Evolutionary conservation across 2,113 vertebrate genomes (phyloP), one percentile per base, ranked within the genome.

Genomic region (Argyrosomus japonicus): DNA sequence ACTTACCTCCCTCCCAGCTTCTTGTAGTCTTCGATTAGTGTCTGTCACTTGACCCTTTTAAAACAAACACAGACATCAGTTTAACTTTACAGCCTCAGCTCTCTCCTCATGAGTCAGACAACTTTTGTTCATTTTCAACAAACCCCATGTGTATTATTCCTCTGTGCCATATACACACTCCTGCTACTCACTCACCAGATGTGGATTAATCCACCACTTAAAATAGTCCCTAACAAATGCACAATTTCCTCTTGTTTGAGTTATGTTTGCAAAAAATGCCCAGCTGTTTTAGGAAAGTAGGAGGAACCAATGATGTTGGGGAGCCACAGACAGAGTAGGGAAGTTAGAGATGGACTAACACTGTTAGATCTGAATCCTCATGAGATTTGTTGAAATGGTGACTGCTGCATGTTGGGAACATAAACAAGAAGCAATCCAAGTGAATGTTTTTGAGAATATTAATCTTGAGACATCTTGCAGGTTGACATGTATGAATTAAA

Each of bases 11-110:
- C 96, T 97, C 82, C 98, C 98, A 89, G 98, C 97, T 90, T 99
- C 97, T 90, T 99, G 98, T 93, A 99, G 95, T 92, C 97, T 97
- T 95, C 96, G 95, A 90, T 99, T 99, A 89, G 98, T 99, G 95
- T 99, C 98, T 79, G 96, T 99, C 94, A 99, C 98, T 95, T 99
- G 98, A 91, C 97, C 97, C 98, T 99, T 95, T 65, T 17, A 95
- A 96, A 89, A 96, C 94, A 97, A 75, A 81, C 23, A 82, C 10
- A 64, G 23, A 61, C 53, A 85, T 68, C 29, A 71, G 48, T 81
- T 86, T 61, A 77, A 74, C 40, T 40, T 17, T 19, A 82, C 32
- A 63, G 48, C 19, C 11, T 36, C 14, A 32, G 10, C 13, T 0
- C 12, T 69, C 6, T 18, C 12, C 32, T 5, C 17, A n/a, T 70